Evolutionary conservation across 2,113 vertebrate species (phyloP).

Genomic region (Callocephalon fimbriatum): DNA sequence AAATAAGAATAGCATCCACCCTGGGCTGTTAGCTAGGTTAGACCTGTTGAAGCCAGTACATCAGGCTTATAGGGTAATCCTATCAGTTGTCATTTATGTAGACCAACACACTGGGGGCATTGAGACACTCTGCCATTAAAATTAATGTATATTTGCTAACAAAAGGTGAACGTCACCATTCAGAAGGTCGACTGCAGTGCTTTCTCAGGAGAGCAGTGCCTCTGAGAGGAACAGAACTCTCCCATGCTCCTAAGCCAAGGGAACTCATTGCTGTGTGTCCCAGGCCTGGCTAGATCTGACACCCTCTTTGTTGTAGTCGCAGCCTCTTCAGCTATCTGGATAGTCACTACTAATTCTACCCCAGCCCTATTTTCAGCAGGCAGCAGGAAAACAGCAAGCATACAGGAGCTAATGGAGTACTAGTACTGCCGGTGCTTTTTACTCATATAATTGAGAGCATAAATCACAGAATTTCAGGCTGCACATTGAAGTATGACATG

Average conservation of each 20-base stretch:
- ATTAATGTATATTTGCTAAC: background rate
- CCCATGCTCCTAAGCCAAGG: rapidly evolving
- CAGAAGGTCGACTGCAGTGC: background rate
- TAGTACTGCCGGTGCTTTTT: background rate
- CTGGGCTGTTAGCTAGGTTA: background rate
- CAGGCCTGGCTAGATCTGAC: background rate
- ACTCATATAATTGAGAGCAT: background rate
- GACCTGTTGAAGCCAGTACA: background rate
- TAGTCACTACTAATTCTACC: background rate
- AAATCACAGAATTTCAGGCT: background rate
- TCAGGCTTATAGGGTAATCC: background rate
- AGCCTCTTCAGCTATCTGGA: background rate
- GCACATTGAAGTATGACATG: background rate
- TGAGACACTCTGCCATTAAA: background rate
- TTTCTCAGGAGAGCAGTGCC: background rate
- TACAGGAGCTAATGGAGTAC: background rate
- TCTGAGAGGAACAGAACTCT: background rate
- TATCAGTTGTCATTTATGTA: background rate
- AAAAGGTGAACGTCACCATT: background rate
- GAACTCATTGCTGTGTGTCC: background rate
- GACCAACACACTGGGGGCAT: background rate
- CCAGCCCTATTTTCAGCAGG: background rate
- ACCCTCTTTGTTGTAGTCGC: background rate
- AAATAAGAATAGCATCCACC: background rate
- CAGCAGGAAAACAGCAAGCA: background rate